Conservation (phyloP, 2,888 invertebrate species). For the Agonopterix subpropinquella region DNA sequence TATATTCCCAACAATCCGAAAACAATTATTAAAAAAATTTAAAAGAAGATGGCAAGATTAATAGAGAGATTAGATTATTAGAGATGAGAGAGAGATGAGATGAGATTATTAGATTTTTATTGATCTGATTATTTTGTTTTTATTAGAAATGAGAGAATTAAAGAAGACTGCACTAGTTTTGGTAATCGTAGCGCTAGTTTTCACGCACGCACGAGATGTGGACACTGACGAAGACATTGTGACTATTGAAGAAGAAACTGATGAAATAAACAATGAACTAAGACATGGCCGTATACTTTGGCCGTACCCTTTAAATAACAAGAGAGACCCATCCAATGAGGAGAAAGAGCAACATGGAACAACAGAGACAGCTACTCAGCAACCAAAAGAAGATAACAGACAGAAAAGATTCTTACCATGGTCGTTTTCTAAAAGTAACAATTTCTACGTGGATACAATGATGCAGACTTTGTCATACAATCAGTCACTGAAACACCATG, state of each 20-base stretch:
- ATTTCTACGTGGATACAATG: conserved; percentile 49
- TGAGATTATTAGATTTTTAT: too few relatives aligned
- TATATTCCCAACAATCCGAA: too few relatives aligned
- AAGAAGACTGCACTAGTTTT: conserved; percentile 19
- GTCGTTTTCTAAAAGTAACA: conserved; percentile 49
- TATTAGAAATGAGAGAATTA: conserved; percentile 30
- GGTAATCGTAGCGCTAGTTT: conserved; percentile 16
- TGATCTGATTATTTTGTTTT: too few relatives aligned
- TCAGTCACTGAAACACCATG: conserved; percentile 40
- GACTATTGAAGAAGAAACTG: conserved; percentile 29
- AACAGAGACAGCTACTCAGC: conserved; percentile 8
- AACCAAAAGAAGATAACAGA: conserved; percentile 16
- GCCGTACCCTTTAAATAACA: conserved; percentile 36
- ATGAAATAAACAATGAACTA: conserved; percentile 17
- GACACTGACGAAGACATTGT: conserved; percentile 32
- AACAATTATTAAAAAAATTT: too few relatives aligned
- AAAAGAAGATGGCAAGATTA: too few relatives aligned
- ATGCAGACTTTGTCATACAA: conserved; percentile 43
- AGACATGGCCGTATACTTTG: conserved; percentile 40
- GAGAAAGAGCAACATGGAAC: conserved; percentile 3
- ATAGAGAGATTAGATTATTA: too few relatives aligned
- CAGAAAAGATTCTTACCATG: conserved; percentile 36
- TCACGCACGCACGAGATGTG: conserved; percentile 21
- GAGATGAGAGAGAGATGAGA: too few relatives aligned
- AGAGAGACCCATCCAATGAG: conserved; percentile 10